These are phyloP conservation scores for Hypsopygia costalis DNA, from an alignment of 2,888 invertebrate species.

Conservation along the genomic window DNA sequence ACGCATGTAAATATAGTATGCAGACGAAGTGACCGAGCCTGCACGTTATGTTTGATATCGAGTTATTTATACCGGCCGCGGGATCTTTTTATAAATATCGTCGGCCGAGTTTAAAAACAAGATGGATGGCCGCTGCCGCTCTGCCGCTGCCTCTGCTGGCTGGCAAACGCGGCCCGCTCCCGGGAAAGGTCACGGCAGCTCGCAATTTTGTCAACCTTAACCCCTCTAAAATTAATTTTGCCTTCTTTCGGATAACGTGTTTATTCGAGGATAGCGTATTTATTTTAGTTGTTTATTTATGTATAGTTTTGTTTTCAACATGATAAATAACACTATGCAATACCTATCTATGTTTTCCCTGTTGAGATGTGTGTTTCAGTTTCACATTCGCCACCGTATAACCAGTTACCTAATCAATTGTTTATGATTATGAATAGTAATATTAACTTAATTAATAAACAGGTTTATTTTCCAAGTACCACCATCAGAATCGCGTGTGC, in stretches of 20 bases:
- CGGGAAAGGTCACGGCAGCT: slow-evolving; percentile 68
- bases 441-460: too few relatives aligned
- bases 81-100: slow-evolving; percentile 49
- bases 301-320: too few relatives aligned
- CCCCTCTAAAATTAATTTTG: slow-evolving; percentile 13
- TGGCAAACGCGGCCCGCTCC: too few relatives aligned
- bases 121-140: slow-evolving; percentile 26
- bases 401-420: too few relatives aligned
- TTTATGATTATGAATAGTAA: too few relatives aligned
- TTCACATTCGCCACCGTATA: too few relatives aligned
- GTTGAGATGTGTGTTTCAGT: too few relatives aligned
- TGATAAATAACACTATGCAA: too few relatives aligned
- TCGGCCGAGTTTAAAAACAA: slow-evolving; percentile 49
- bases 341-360: too few relatives aligned
- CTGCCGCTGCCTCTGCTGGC: slow-evolving; percentile 19
- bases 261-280: not conserved
- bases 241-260: not conserved
- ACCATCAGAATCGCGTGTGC: too few relatives aligned
- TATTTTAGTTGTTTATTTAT: not conserved
- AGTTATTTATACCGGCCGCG: slow-evolving; percentile 46
- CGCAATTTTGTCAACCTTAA: slow-evolving; percentile 23
- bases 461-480: too few relatives aligned
- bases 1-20: slow-evolving; percentile 53
- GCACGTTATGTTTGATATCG: slow-evolving; percentile 29
- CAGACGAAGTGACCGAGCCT: slow-evolving; percentile 27